Evolutionary conservation across 2,888 invertebrate species (phyloP).

Genomic region (Ophion obscuratus): DNA sequence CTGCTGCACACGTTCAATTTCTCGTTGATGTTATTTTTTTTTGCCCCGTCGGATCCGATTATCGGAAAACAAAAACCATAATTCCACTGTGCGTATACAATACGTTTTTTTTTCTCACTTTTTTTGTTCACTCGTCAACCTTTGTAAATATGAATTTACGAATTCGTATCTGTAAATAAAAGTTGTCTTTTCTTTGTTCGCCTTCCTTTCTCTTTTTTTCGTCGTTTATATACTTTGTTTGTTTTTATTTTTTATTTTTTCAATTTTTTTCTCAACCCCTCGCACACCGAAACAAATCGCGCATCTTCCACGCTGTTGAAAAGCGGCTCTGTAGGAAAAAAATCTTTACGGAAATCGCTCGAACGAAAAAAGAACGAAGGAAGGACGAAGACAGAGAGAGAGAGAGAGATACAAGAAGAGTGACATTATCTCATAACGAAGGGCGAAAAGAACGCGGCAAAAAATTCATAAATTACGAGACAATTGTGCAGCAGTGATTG

Average conservation of each 20-base stretch:
- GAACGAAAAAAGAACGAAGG: background rate
- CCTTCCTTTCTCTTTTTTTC: slow-evolving; percentile 26
- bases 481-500: slow-evolving; percentile 62
- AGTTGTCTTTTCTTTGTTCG: slow-evolving; percentile 42
- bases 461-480: slow-evolving; percentile 41
- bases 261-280: slow-evolving; percentile 4
- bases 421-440: too few relatives aligned
- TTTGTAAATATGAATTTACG: slow-evolving; percentile 64
- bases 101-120: slow-evolving; percentile 20
- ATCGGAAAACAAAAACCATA: background rate
- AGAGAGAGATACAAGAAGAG: too few relatives aligned
- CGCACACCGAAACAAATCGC: too few relatives aligned
- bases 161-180: slow-evolving; percentile 67
- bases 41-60: slow-evolving; percentile 20
- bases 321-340: too few relatives aligned
- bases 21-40: slow-evolving; percentile 26
- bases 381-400: slow-evolving; percentile 4
- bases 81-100: slow-evolving; percentile 47
- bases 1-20: slow-evolving; percentile 61
- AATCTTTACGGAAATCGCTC: too few relatives aligned
- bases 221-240: background rate
- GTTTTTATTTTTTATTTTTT: slow-evolving; percentile 17
- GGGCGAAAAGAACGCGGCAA: slow-evolving; percentile 3
- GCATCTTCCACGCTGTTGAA: too few relatives aligned
- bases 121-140: slow-evolving; percentile 33